These are phyloP conservation scores for Hippocampus abdominalis DNA, from an alignment of 2,113 vertebrate genomes.

Conservation along the genomic window DNA sequence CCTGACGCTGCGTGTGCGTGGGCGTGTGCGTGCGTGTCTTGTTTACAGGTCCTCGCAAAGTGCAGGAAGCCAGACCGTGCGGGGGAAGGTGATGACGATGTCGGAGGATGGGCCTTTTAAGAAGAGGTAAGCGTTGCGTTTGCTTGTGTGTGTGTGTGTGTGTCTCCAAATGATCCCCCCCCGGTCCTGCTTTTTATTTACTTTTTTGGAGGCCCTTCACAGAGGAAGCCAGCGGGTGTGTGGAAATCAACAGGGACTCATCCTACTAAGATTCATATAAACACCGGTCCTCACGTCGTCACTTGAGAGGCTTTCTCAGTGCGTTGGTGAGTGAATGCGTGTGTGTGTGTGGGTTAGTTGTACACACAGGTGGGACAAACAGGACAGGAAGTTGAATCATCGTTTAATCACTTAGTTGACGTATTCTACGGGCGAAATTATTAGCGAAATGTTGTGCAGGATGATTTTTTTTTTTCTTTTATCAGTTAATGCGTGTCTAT, in stretches of 20 bases:
- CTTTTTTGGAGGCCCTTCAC: conserved; percentile 40
- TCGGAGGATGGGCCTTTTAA: conserved; percentile 42
- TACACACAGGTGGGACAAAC: conserved; percentile 49
- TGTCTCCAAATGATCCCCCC: conserved; percentile 36
- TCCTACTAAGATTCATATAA: conserved; percentile 45
- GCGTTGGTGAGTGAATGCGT: conserved; percentile 28
- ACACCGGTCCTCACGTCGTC: conserved; percentile 33
- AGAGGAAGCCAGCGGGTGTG: conserved; percentile 59
- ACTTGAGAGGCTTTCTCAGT: conserved; percentile 24
- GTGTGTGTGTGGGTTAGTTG: conserved; percentile 17
- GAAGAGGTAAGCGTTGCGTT: conserved; percentile 3
- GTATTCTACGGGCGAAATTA: neutral
- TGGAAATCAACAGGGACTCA: conserved; percentile 47
- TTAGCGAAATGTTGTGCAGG: neutral
- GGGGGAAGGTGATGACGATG: conserved; percentile 57
- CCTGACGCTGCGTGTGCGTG: conserved; percentile 1
- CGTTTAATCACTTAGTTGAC: conserved; percentile 20
- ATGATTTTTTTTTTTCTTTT: too few species aligned
- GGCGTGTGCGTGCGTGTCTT: conserved; percentile 20
- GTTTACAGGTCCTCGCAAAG: conserved; percentile 58
- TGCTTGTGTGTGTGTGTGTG: conserved; percentile 6
- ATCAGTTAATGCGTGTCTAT: too few species aligned
- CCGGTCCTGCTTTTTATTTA: conserved; percentile 48
- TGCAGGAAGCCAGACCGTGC: conserved; percentile 59
- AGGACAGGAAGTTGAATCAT: conserved; percentile 26